Evolutionary conservation across 2,888 invertebrate genomes (phyloP).

Genomic region (Leucoma salicis): DNA sequence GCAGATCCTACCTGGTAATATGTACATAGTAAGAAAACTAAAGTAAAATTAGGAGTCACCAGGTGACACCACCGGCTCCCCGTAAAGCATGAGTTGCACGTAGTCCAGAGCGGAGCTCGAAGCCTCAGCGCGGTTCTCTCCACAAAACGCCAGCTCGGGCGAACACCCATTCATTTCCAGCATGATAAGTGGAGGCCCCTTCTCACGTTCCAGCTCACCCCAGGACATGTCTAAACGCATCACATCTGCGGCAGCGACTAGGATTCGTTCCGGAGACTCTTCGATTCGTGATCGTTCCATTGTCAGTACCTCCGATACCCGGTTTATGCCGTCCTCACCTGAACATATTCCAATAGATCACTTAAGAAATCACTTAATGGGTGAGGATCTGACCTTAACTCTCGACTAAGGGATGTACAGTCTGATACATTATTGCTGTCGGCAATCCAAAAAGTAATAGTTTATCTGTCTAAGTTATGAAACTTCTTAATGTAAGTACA

Average conservation of each 20-base stretch:
- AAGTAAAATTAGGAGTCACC: too few species aligned
- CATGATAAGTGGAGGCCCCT: constrained; percentile 26
- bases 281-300: constrained; percentile 8
- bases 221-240: constrained; percentile 32
- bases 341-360: constrained; percentile 7
- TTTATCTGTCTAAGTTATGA: too few species aligned
- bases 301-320: constrained; percentile 19
- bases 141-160: constrained; percentile 37
- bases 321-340: constrained; percentile 24
- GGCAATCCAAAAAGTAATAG: too few species aligned
- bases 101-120: constrained; percentile 40
- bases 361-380: too few species aligned
- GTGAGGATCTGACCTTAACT: too few species aligned
- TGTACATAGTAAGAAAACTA: too few species aligned
- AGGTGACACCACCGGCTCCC: background rate
- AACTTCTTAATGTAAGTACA: too few species aligned
- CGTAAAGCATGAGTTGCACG: constrained; percentile 40
- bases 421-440: too few species aligned
- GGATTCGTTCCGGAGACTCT: constrained; percentile 17
- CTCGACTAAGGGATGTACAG: too few species aligned
- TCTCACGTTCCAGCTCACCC: constrained; percentile 15
- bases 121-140: constrained; percentile 26
- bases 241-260: constrained; percentile 31
- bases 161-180: constrained; percentile 33
- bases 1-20: too few species aligned